phyloP scores from a whole-genome alignment of 2,888 invertebrate genomes.

The Tetheella fluctuosa region DNA sequence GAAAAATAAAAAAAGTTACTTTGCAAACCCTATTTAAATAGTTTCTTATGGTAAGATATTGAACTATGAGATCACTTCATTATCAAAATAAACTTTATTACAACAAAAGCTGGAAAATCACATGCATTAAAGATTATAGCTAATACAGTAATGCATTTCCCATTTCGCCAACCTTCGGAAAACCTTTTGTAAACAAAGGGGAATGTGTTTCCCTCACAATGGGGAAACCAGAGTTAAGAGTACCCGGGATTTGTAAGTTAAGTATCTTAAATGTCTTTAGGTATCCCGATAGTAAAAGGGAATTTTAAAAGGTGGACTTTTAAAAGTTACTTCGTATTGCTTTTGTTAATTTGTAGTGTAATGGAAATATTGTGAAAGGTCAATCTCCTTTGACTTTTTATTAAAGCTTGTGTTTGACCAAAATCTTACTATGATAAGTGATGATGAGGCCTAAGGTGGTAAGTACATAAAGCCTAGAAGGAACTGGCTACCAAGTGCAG shows the following conservation, averaged over 20 bases:
- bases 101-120: not conserved
- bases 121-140: not conserved
- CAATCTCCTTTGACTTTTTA: too few species aligned
- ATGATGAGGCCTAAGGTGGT: too few species aligned
- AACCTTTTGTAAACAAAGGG: slow-evolving; percentile 31
- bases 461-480: too few species aligned
- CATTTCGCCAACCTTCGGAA: slow-evolving; percentile 33
- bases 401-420: too few species aligned
- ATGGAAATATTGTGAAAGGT: too few species aligned
- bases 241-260: not conserved
- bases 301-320: not conserved
- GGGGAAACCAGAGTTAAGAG: not conserved
- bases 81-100: not conserved
- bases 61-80: not conserved
- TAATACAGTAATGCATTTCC: slow-evolving; percentile 32
- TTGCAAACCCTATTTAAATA: too few species aligned
- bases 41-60: too few species aligned
- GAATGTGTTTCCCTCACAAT: slow-evolving; percentile 17
- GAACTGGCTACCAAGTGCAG: too few species aligned
- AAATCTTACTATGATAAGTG: too few species aligned
- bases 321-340: not conserved
- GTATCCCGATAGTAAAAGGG: not conserved
- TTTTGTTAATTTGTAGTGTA: not conserved
- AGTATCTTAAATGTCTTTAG: slow-evolving; percentile 12
- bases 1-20: too few species aligned